Base-by-base conservation (phyloP, 2,888 invertebrate genomes). In the Plebejus anna region DNA sequence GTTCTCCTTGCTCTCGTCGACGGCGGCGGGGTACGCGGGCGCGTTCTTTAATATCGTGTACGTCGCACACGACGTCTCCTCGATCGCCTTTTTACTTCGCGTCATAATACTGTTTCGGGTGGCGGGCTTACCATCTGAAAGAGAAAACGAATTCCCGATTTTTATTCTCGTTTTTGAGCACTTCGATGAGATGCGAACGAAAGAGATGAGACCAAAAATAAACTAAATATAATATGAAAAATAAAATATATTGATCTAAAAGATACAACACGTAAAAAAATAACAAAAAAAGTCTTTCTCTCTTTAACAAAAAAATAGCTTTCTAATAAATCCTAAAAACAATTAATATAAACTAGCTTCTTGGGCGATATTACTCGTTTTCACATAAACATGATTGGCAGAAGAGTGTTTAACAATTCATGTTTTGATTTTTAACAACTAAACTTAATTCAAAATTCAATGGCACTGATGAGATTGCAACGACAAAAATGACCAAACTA, bases 21-120 rank as follows among this genome's bases (percentile, higher is more conserved):
- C 72, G 32, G 42, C 83, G 76, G 86, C 83, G 76, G 86, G 82
- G 2, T 86, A 73, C 51, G 47, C 80, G 79, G 86, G 87, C 76
- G 90, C 91, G 79, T 86, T 89, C 84, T 91, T 91, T 79, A 91
- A 83, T 81, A 91, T 90, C 59, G 92, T 91, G 80, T 91, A 84
- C 76, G 90, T 89, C 71, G 84, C 80, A 75, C 87, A 85, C 75
- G 81, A 82, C 66, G 82, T 79, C 79, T 88, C 88, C 80, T 90
- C 90, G 79, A 83, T 84, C 75, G 85, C 83, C 82, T 88, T 89
- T 88, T 89, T 91, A 82, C 82, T 83, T 80, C 89, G 88, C 79
- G 93, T 91, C 85, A 91, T 85, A 84, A 91, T 89, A 86, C 85
- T 87, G 81, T 87, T 85, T 80, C 85, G 84, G 83, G 87, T 81